phyloP scores from a whole-genome alignment of 1,140 invertebrate genomes.

The Neocloeon triangulifer region DNA sequence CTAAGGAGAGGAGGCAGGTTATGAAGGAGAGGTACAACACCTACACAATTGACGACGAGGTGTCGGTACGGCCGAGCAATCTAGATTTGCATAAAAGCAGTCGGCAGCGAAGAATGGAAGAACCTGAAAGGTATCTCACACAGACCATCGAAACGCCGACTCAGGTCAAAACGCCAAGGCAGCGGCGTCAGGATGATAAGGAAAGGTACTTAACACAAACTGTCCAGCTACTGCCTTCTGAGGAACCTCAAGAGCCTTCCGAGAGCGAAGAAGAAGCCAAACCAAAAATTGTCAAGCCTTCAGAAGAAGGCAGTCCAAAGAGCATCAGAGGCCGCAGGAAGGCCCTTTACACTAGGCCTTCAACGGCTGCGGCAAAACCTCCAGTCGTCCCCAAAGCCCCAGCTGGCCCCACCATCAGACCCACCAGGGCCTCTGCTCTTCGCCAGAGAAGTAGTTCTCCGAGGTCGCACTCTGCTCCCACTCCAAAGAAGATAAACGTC shows the following conservation, averaged over 20 bases:
- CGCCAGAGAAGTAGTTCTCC: slow-evolving; percentile 12
- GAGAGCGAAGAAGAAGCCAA: slow-evolving; percentile 14
- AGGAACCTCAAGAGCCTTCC: background rate
- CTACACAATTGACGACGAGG: slow-evolving; percentile 12
- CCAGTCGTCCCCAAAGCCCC: slow-evolving; percentile 10
- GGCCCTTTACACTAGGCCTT: slow-evolving; percentile 35
- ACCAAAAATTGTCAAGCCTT: slow-evolving; percentile 15
- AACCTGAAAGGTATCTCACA: slow-evolving; percentile 30
- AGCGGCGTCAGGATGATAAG: slow-evolving; percentile 37
- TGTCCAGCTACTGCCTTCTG: slow-evolving; percentile 10
- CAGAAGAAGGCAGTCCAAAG: slow-evolving; percentile 26
- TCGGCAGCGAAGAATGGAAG: slow-evolving; percentile 8
- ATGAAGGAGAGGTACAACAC: slow-evolving; percentile 30
- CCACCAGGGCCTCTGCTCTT: slow-evolving; percentile 16
- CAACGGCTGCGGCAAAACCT: slow-evolving; percentile 8
- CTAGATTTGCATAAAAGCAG: background rate
- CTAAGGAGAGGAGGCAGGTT: slow-evolving; percentile 45
- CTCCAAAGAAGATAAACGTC: slow-evolving; percentile 31
- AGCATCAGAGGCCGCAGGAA: slow-evolving; percentile 52
- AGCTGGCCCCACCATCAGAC: slow-evolving; percentile 11
- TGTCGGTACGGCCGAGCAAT: slow-evolving; percentile 2
- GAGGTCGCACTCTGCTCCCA: background rate
- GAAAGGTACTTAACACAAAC: slow-evolving; percentile 46
- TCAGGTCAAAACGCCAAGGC: slow-evolving; percentile 28
- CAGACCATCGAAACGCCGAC: slow-evolving; percentile 31